A percentile compares a stretch with the other conserved stretches of the same genome.
Conservation (phyloP, 1,140 invertebrate genomes). For the Drosophila hydei region DNA sequence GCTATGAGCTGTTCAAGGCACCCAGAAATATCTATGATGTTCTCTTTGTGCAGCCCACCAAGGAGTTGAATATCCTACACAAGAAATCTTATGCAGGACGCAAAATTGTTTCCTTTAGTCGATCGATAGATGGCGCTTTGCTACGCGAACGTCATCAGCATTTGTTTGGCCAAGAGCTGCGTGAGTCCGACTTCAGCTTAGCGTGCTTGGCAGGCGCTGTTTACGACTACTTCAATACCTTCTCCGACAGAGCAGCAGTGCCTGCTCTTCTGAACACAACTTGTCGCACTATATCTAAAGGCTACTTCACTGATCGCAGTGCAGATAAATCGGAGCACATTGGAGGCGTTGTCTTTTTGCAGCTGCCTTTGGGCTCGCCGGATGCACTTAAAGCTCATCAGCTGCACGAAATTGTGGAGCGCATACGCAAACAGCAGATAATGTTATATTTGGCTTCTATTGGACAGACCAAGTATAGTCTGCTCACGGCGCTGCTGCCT, state of each 20-base stretch:
- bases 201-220: conserved; percentile 82
- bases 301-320: conserved; percentile 70
- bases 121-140: conserved; percentile 86
- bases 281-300: conserved; percentile 83
- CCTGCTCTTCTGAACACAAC: conserved; percentile 84
- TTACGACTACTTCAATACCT: conserved; percentile 71
- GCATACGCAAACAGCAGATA: conserved; percentile 87
- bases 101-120: conserved; percentile 91
- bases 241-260: conserved; percentile 40
- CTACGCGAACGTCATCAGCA: conserved; percentile 83
- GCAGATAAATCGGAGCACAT: conserved; percentile 70
- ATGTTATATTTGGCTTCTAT: conserved; percentile 88
- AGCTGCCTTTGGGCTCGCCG: conserved; percentile 84
- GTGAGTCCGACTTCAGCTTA: conserved; percentile 88
- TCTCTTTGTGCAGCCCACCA: conserved; percentile 84
- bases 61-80: conserved; percentile 86
- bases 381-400: conserved; percentile 69
- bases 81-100: conserved; percentile 89
- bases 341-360: conserved; percentile 84
- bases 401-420: conserved; percentile 86
- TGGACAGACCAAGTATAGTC: conserved; percentile 87
- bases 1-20: conserved; percentile 85
- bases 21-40: conserved; percentile 87
- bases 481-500: conserved; percentile 88
- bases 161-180: conserved; percentile 86